Evolutionary conservation across 2,888 invertebrate genomes (phyloP), one percentile per base, ranked within the genome.

Genomic region (Acanthopleura granulata): DNA sequence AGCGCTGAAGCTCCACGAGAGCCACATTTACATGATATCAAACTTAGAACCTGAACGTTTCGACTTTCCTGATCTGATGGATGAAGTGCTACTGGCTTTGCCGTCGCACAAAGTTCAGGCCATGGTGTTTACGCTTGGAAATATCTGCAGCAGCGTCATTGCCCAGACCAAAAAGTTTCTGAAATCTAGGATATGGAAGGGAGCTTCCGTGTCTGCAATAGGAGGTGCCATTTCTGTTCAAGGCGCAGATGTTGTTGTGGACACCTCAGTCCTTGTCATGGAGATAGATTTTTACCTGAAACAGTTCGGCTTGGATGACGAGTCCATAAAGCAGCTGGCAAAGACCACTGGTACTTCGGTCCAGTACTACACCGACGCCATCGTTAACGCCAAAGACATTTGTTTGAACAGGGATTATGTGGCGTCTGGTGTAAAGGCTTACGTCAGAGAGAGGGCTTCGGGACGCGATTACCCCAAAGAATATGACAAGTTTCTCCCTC

Each of bases 241-340:
- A 57, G 79, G 79, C 30, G 61, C 78, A 15, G 61, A 73, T 12
- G 76, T 74, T 49, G 74, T 74, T 22, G 30, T 80, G 27, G 74
- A 80, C 71, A 30, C 75, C 15, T 77, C 78, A 16, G 62, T 76
- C 40, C 76, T 79, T n/a, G 72, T 75, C 16, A 71, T 74, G 3
- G 79, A 80, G 57, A 77, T 74, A 1, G 75, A 76, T 27, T 79
- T 79, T 71, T 80, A 79, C 30, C 72, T 75, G 14, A 74, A 75
- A 27, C 79, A 79, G 57, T 79, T 78, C 51, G 75, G 76, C 18
- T 75, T 80, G 22, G 79, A 80, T 69, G 79, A 79, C 9, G 76
- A 51, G 4, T 78, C 79, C 9, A 73, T 80, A 57, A 49, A 76
- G 29, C 62, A 71, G 49, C 61, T 77, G 51, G 80, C 80, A 4